Evolutionary conservation across 1,140 invertebrate species (phyloP).

Genomic region (Mya arenaria): DNA sequence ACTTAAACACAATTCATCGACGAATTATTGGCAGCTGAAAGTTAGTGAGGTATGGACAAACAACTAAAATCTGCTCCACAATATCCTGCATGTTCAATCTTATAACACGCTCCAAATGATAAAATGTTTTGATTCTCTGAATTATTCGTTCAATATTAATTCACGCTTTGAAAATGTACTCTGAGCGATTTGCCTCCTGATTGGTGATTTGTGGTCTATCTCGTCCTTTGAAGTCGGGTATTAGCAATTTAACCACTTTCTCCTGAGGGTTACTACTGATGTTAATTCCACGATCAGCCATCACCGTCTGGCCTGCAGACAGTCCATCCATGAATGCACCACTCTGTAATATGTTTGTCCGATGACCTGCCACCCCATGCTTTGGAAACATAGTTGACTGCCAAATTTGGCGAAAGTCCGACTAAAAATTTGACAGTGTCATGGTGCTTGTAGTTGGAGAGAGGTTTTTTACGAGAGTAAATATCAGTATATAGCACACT

Average conservation of each 20-base stretch:
- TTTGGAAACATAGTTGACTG: constrained; percentile 14
- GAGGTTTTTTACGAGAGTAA: too few relatives aligned
- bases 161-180: constrained; percentile 5
- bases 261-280: not conserved
- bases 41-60: constrained; percentile 1
- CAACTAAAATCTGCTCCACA: constrained; percentile 5
- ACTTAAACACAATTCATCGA: not conserved
- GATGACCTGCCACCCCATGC: constrained; percentile 13
- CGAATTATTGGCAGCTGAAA: constrained; percentile 21
- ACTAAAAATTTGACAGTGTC: constrained; percentile 24
- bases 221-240: constrained; percentile 11
- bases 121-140: constrained; percentile 19
- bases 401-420: constrained; percentile 7
- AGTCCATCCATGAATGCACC: not conserved
- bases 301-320: not conserved
- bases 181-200: not conserved
- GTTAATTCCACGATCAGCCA: constrained; percentile 33
- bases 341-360: constrained; percentile 40
- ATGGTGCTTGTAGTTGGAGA: too few relatives aligned
- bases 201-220: constrained; percentile 16
- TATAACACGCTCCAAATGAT: not conserved
- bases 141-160: constrained; percentile 19
- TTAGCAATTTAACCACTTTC: constrained; percentile 6
- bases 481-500: too few relatives aligned
- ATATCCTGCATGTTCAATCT: constrained; percentile 31